Percentiles rank a stretch among this genome's conserved stretches.
These are phyloP conservation scores for Orchestia grillus DNA, from an alignment of 1,140 invertebrate species.

Conservation along the genomic window DNA sequence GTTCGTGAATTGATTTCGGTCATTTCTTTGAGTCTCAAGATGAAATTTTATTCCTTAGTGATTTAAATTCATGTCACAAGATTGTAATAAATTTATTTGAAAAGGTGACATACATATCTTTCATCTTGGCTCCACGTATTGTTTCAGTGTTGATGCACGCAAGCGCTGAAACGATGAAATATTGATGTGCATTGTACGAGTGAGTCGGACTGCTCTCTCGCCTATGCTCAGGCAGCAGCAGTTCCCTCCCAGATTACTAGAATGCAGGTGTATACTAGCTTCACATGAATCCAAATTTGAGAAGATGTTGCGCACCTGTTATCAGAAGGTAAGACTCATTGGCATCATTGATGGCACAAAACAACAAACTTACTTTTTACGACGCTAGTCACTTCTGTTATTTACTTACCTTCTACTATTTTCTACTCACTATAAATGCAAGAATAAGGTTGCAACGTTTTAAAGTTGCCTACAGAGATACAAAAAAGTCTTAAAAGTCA, in stretches of 20 bases:
- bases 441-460: background rate
- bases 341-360: background rate
- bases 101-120: background rate
- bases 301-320: background rate
- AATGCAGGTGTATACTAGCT: background rate
- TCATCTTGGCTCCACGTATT: background rate
- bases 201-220: too few species aligned
- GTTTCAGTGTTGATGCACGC: background rate
- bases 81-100: background rate
- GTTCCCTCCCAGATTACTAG: background rate
- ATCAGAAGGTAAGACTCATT: background rate
- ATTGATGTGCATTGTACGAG: too few species aligned
- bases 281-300: background rate
- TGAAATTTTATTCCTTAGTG: background rate
- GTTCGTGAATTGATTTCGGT: background rate
- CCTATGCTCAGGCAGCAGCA: background rate
- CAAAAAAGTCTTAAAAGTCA: background rate
- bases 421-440: background rate
- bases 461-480: background rate
- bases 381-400: background rate
- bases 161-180: background rate
- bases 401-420: too few species aligned
- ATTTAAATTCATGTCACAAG: background rate
- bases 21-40: background rate
- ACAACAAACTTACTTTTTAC: background rate